These are phyloP conservation scores for Adela reaumurella DNA, from an alignment of 2,888 invertebrate genomes.

Conservation along the genomic window DNA sequence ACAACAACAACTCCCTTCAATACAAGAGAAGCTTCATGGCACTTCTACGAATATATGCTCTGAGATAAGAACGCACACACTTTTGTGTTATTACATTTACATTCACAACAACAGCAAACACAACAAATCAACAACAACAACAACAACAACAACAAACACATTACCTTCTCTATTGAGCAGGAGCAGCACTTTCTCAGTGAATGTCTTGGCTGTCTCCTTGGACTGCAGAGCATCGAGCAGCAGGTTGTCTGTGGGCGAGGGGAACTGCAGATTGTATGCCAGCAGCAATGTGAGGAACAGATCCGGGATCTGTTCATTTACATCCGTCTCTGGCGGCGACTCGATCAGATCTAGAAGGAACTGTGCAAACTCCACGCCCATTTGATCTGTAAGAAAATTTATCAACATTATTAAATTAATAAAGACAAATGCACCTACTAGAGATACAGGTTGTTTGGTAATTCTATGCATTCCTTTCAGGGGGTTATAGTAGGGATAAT, in stretches of 20 bases:
- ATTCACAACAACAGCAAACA: constrained; percentile 3
- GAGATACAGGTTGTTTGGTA: no score
- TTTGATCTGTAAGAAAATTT: constrained; percentile 60
- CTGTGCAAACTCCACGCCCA: constrained; percentile 77
- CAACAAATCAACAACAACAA: constrained; percentile 4
- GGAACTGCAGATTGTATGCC: constrained; percentile 88
- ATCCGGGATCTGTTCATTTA: constrained; percentile 83
- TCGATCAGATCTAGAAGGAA: constrained; percentile 83
- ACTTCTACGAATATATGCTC: no score
- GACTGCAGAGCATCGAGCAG: constrained; percentile 67
- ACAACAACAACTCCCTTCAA: no score
- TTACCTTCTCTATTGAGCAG: constrained; percentile 87
- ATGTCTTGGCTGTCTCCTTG: constrained; percentile 72
- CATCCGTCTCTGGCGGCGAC: constrained; percentile 71
- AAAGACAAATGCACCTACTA: no score
- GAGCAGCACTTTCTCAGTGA: constrained; percentile 86
- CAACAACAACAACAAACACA: constrained; percentile 5
- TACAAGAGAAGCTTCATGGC: no score
- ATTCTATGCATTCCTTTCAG: no score
- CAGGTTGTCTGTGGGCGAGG: constrained; percentile 62
- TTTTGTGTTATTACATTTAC: background rate
- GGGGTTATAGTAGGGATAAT: no score
- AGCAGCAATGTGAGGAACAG: constrained; percentile 78
- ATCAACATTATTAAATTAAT: no score
- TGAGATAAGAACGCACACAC: background rate